Percentiles rank a stretch among this genome's conserved stretches.
phyloP scores from a whole-genome alignment of 1,140 invertebrate species.

The Meloidogyne chitwoodi region DNA sequence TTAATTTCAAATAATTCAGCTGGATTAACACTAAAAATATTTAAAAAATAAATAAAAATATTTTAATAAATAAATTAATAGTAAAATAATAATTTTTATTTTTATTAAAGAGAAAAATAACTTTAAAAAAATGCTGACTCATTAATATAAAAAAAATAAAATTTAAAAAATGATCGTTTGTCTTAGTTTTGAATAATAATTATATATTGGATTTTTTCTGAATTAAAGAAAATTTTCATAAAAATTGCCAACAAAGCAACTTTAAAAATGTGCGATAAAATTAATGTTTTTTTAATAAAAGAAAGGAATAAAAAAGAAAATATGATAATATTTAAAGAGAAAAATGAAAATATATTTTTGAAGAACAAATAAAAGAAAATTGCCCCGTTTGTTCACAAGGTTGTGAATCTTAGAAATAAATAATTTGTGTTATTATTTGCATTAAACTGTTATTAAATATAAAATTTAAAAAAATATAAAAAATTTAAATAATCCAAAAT shows the following conservation, averaged over 20 bases:
- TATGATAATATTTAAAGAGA: not conserved
- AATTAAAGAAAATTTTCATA: not conserved
- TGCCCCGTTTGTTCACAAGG: not conserved
- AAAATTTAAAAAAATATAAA: no score
- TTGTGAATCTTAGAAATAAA: not conserved
- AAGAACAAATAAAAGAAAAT: not conserved
- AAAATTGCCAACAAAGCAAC: not conserved
- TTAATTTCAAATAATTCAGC: conserved; percentile 32
- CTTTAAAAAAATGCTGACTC: not conserved
- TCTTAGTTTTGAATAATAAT: not conserved
- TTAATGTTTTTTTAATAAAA: not conserved
- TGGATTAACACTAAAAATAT: conserved; percentile 19
- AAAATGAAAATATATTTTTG: not conserved
- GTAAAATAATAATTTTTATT: no score
- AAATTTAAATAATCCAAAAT: no score
- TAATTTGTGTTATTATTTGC: no score
- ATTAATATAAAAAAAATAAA: not conserved
- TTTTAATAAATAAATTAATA: not conserved
- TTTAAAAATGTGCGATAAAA: not conserved
- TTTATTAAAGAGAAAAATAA: no score
- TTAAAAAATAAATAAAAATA: not conserved
- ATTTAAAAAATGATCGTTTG: not conserved
- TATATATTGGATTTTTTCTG: not conserved
- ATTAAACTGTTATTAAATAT: not conserved
- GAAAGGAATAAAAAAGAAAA: not conserved